phyloP scores from a whole-genome alignment of 2,113 vertebrate genomes.

The Labrus mixtus region DNA sequence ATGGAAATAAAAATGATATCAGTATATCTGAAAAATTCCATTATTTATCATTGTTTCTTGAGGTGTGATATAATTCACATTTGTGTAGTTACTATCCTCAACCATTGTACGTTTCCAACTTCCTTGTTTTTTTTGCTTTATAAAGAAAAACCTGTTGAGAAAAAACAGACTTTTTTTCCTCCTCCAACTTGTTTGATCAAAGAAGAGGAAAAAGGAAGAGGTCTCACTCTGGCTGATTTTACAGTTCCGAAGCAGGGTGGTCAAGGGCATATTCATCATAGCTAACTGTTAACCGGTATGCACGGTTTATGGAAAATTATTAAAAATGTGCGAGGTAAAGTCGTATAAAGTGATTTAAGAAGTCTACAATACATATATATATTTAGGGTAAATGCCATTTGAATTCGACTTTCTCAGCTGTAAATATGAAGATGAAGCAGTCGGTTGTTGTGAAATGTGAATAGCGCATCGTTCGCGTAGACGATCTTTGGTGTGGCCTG shows the following conservation, averaged over 20 bases:
- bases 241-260: neutral
- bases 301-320: too few relatives aligned
- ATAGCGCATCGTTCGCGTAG: neutral
- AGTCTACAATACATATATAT: too few relatives aligned
- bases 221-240: neutral
- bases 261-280: too few relatives aligned
- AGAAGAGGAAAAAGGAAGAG: neutral
- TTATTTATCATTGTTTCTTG: too few relatives aligned
- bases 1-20: neutral
- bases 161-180: constrained; percentile 2
- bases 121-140: constrained; percentile 12
- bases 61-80: neutral
- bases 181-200: constrained; percentile 32
- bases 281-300: too few relatives aligned
- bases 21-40: neutral
- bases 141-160: neutral
- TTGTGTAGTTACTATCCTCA: neutral
- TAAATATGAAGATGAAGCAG: too few relatives aligned
- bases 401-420: too few relatives aligned
- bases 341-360: too few relatives aligned
- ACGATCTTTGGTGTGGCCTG: constrained; percentile 23
- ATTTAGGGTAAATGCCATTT: too few relatives aligned
- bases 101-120: neutral
- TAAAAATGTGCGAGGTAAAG: too few relatives aligned
- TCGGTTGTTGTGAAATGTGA: too few relatives aligned